Base-by-base conservation (phyloP, 2,888 invertebrate species). In the Vannuccia rotundouncinata region DNA sequence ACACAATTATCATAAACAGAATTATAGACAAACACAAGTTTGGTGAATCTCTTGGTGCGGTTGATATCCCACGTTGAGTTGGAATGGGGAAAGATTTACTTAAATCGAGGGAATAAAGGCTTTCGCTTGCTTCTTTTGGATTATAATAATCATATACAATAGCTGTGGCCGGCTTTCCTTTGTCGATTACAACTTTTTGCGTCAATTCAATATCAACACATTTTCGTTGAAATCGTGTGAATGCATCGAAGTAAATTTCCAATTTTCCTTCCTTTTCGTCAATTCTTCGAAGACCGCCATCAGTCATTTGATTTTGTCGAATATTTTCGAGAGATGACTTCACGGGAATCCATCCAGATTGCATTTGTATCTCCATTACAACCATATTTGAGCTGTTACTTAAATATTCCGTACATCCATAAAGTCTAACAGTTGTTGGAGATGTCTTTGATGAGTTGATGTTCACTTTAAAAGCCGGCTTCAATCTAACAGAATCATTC, bases 361-460 rank as follows among this genome's bases (percentile, higher is more conserved):
- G 13, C 77, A 77, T 77, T 45, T 77, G 2, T 13, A 77, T 59
- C 25, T 31, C 31, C 45, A 77, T 74, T 5, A 77, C 77, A 13
- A 59, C 59, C 77, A 77, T 77, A n/a, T 31, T 31, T 27, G 75
- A 75, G 5, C 28, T 2, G 29, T 29, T 17, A 30, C 75, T 29
- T 13, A 22, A 2, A 30, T 22, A 28, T 75, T 2, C 28, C 10
- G 75, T n/a, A 22, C 75, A 75, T 22, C 17, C 25, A 5, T 66
- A 2, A 13, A 66, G 66, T n/a, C n/a, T n/a, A n/a, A n/a, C n/a
- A 13, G 45, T 45, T 66, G 66, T 5, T 13, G 22, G 27, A 75
- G 2, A 27, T 30, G n/a, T n/a, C n/a, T n/a, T n/a, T n/a, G n/a
- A n/a, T n/a, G n/a, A n/a, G n/a, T 75, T 75, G 75, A 29, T 29